Base-by-base conservation (phyloP, 2,113 vertebrate genomes). In the Mus pahari region DNA sequence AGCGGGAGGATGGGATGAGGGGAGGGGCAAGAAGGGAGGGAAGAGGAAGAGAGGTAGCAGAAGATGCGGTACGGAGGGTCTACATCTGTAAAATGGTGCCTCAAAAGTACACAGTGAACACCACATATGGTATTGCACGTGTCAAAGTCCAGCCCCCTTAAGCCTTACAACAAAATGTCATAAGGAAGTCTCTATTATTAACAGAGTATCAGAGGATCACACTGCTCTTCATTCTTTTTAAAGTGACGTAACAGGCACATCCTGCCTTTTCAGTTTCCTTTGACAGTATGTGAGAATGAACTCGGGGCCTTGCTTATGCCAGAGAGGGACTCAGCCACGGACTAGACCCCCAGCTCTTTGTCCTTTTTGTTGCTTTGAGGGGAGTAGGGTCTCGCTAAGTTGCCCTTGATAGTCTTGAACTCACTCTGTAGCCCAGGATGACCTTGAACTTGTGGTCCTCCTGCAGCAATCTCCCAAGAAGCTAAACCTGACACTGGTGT, bases 191-290 rank as follows among this genome's bases (percentile, higher is more conserved):
- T 79, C 60, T 60, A 53, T 86, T 58, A 87, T 14, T 60, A 60
- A 90, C 78, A 96, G 55, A 82, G 71, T 13, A 28, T 42, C 4
- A 19, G 70, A 81, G 33, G 26, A 28, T 71, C 71, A 19, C 79
- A 79, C 12, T 39, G 31, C 20, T 74, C 50, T 13, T 89, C 86
- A 68, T 81, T 42, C 45, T 87, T 94, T 94, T 88, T 86, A 58
- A 64, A 71, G 71, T 75, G 9, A 39, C 33, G 26, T 7, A 55
- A 68, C 0, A 42, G 70, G 20, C 24, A 19, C 62, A 28, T 68
- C 33, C 53, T 53, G 66, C 24, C 42, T 50, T 45, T 71, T 45
- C 1, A 10, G 2, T 33, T n/a, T 70, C 50, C 14, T 33, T 36
- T 87, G 45, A 33, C 20, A 53, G 48, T 53, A 14, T 70, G 26